phyloP scores from a whole-genome alignment of 2,113 vertebrate species.

The Elephantulus edwardii region DNA sequence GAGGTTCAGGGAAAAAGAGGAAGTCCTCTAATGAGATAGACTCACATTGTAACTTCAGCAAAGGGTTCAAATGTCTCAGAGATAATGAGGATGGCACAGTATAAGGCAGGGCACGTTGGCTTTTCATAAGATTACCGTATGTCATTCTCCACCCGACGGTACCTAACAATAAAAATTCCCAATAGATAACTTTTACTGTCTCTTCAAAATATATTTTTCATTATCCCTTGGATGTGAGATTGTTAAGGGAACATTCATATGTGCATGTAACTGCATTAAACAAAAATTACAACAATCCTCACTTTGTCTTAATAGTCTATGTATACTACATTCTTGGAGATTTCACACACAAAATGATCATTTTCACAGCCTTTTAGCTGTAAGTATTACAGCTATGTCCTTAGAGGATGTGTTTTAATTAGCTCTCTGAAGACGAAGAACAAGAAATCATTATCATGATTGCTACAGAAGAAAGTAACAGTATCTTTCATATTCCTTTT shows the following conservation, averaged over 20 bases:
- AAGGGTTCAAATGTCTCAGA: no score
- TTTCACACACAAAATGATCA: background rate
- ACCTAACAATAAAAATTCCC: no score
- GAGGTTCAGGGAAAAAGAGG: no score
- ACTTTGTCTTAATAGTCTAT: background rate
- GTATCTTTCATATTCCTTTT: conserved; percentile 7
- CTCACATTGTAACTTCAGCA: no score
- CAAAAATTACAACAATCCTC: background rate
- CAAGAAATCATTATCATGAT: conserved; percentile 38
- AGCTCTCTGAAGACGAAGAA: conserved; percentile 48
- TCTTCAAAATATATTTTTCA: background rate
- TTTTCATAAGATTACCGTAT: no score
- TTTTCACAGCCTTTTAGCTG: conserved; percentile 14
- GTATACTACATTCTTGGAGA: conserved; percentile 9
- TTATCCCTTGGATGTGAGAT: background rate
- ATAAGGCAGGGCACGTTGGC: no score
- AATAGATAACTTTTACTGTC: background rate
- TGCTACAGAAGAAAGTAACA: conserved; percentile 32
- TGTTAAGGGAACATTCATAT: background rate
- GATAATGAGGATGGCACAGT: no score
- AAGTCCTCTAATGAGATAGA: no score
- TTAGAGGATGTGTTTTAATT: conserved; percentile 57
- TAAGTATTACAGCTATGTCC: background rate
- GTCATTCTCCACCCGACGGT: no score
- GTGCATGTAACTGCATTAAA: background rate